Base-by-base conservation (phyloP, 2,888 invertebrate species). In the Conistra vaccinii region DNA sequence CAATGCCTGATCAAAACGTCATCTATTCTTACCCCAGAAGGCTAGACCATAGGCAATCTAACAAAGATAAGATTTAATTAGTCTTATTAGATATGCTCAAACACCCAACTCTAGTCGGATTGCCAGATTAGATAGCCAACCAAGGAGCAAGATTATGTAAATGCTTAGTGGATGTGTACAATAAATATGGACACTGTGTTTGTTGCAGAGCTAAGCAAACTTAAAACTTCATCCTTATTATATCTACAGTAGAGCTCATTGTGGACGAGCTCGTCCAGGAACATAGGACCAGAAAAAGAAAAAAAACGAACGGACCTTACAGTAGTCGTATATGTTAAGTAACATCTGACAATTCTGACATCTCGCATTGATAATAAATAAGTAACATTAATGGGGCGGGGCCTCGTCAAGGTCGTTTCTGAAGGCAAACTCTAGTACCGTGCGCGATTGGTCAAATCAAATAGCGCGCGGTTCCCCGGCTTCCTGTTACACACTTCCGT, bases 81-180 rank as follows among this genome's bases (percentile, higher is more conserved):
- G 14, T 62, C 35, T 57, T 57, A 65, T 58, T 65, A 60, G 32
- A 35, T 69, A 73, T 69, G 45, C 68, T 69, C 58, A 60, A 78
- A 71, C 79, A 61, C 23, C 51, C 42, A 62, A 68, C 20, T 58
- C 39, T 29, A 5, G 45, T 32, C 51, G 12, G 12, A 62, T 58
- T 39, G 20, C 35, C 14, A 26, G 72, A 78, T 63, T 55, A 73
- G 29, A 39, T 32, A 53, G 29, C 29, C 7, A 26, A 29, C 26
- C 45, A n/a, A n/a, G 48, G 17, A 57, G 12, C 23, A 51, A 57
- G 32, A 63, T 32, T 51, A 62, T 42, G 39, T 35, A 29, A 62
- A 55, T 62, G 5, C 45, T 14, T 23, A 14, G 26, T 3, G 26
- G n/a, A 45, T 71, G 20, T 32, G 20, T 26, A 35, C 26, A 35